Evolutionary conservation across 2,797 vertebrate genomes (phyloP), one percentile per base, ranked within the genome.

Genomic region (Peromyscus attwateri): DNA sequence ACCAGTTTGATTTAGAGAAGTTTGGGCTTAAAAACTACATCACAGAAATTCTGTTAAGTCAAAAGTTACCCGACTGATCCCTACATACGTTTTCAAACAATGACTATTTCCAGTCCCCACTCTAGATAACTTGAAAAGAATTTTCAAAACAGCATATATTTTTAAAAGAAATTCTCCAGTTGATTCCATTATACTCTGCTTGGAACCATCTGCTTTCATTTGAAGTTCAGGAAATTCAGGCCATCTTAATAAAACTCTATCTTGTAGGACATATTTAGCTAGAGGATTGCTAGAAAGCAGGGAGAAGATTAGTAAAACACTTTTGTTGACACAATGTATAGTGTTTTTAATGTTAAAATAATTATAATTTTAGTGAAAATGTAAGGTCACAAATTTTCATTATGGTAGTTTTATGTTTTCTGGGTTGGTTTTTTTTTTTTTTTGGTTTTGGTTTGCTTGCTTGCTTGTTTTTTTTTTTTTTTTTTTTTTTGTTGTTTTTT

Each of bases 201-300:
- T 75, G 9, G 9, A 55, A 52, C 49, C 62, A 83, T 70, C 62
- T 79, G 81, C 70, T 17, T 95, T 57, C 14, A 29, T 88, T 95
- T 40, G 70, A 52, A 75, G 25, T 81, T 85, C 29, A 89, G 55
- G 81, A 96, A 77, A 91, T 21, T 14, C 49, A 96, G 64, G 52
- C 6, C 71, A 49, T 46, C 83, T 92, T 62, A 81, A 52, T 7
- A 82, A 95, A 89, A 90, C 73, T 87, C 34, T 57, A 40, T 70
- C 57, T 31, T 31, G 46, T 49, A 81, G 8, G 23, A 52, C 3
- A 46, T 62, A 34, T 76, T 84, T 43, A 25, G 16, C 6, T 6
- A 60, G 27, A 70, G 1, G 16, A 80, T 64, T 66, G 66, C 8
- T 34, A 88, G 43, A 83, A 92, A 87, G 29, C 8, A 60, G 60